Base-by-base conservation (phyloP, 2,113 vertebrate genomes). In the Cynopterus brachyotis region DNA sequence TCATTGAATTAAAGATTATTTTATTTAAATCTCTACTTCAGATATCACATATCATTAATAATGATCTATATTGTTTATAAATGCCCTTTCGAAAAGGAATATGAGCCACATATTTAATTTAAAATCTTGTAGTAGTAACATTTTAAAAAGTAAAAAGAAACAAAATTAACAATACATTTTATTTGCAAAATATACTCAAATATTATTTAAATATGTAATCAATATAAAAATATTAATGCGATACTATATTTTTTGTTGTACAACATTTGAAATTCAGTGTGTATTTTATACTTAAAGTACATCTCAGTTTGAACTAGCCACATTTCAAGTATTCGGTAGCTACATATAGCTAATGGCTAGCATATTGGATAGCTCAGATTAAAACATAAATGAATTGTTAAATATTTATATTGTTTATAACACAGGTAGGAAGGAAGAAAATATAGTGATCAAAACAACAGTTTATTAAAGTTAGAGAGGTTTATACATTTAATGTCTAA, bases 91-190 rank as follows among this genome's bases (percentile, higher is more conserved):
- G 53, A 96, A 57, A 67, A 50, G 32, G 87, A 94, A 92, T 66
- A 85, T 89, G 32, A 88, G 30, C 3, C 15, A 37, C 20, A 40
- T 72, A 93, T 59, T 79, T 91, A 60, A 89, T 37, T 89, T 85
- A 66, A 95, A 95, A 67, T 85, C 42, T 79, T 89, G 32, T 85
- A 37, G 17, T 45, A 60, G 32, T 45, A 73, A 80, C 6, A 37
- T 83, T 70, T 95, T 50, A 20, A 59, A 85, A 92, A 66, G 70
- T 79, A 73, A 96, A 90, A 69, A 72, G 28, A 83, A 95, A 91
- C 4, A 40, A 81, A 91, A 75, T 73, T 76, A 70, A 42, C 72
- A 0, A 55, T 89, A 24, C 59, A 7, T 73, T 90, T 90, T 80
- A 76, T 69, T 82, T 91, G 89, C 16, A 81, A 10, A 76, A 17